Conservation (phyloP, 2,113 vertebrate genomes). For the Speoplatyrhinus poulsoni region DNA sequence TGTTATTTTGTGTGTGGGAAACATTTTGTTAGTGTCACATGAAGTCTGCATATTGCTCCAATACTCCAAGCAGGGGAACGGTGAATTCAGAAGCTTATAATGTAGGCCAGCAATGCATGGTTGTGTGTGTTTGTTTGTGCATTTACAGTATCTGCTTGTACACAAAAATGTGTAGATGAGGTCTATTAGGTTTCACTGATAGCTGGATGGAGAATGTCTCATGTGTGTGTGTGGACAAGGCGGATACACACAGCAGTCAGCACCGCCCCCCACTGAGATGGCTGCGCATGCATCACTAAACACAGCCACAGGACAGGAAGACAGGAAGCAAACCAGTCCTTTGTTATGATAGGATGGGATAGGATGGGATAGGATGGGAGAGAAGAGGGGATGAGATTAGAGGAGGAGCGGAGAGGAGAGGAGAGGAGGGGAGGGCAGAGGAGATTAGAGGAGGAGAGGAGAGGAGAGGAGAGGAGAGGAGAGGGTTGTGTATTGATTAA, state of each 20-base stretch:
- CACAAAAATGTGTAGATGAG: constrained; percentile 2
- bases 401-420: constrained; percentile 28
- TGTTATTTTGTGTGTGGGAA: too few relatives aligned
- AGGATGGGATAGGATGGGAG: constrained; percentile 59
- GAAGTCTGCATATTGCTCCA: not conserved
- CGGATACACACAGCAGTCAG: constrained; percentile 12
- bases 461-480: not conserved
- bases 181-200: constrained; percentile 26
- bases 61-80: not conserved
- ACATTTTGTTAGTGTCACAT: not conserved
- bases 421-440: too few relatives aligned
- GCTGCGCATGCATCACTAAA: constrained; percentile 39
- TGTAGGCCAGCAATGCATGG: constrained; percentile 5
- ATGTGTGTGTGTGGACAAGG: constrained; percentile 5
- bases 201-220: constrained; percentile 45
- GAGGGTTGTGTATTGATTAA: too few relatives aligned
- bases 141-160: not conserved
- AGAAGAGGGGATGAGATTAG: constrained; percentile 47
- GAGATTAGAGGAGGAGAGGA: too few relatives aligned
- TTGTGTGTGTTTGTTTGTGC: constrained; percentile 19
- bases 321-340: constrained; percentile 52
- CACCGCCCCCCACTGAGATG: constrained; percentile 44
- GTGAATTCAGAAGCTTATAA: constrained; percentile 6
- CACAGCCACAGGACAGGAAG: constrained; percentile 30
- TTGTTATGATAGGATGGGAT: constrained; percentile 44